phyloP scores from a whole-genome alignment of 1,140 invertebrate genomes.

The Caenorhabditis inopinata region DNA sequence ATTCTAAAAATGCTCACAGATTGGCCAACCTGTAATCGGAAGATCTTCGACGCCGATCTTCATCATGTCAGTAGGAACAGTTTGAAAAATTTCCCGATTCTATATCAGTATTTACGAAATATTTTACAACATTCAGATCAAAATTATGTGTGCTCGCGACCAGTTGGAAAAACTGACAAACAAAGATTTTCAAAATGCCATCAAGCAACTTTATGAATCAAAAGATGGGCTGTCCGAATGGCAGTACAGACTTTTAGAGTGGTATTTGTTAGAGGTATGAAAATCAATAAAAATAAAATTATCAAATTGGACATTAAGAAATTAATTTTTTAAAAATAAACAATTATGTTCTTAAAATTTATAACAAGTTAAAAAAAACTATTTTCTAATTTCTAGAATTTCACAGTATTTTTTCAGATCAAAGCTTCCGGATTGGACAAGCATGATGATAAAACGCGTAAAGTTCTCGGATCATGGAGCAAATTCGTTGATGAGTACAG shows the following conservation, averaged over 20 bases:
- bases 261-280: conserved; percentile 50
- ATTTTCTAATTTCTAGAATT: neutral
- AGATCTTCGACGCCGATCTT: conserved; percentile 56
- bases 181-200: conserved; percentile 51
- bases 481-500: conserved; percentile 57
- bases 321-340: too few relatives aligned
- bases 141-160: conserved; percentile 56
- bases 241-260: conserved; percentile 60
- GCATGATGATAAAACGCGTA: conserved; percentile 56
- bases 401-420: conserved; percentile 35
- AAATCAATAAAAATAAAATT: neutral
- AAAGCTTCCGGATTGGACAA: conserved; percentile 56
- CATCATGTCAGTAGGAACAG: conserved; percentile 51
- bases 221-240: conserved; percentile 53
- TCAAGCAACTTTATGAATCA: conserved; percentile 53
- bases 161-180: conserved; percentile 55
- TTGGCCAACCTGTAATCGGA: conserved; percentile 58
- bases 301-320: neutral
- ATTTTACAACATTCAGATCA: conserved; percentile 43
- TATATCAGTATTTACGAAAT: neutral
- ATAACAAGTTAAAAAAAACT: too few relatives aligned
- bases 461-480: conserved; percentile 54
- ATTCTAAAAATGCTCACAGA: conserved; percentile 65
- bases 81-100: neutral
- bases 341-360: too few relatives aligned